A percentile compares a stretch with the other conserved stretches of the same genome.
phyloP scores from a whole-genome alignment of 2,797 vertebrate species.

The Mareca strepera region DNA sequence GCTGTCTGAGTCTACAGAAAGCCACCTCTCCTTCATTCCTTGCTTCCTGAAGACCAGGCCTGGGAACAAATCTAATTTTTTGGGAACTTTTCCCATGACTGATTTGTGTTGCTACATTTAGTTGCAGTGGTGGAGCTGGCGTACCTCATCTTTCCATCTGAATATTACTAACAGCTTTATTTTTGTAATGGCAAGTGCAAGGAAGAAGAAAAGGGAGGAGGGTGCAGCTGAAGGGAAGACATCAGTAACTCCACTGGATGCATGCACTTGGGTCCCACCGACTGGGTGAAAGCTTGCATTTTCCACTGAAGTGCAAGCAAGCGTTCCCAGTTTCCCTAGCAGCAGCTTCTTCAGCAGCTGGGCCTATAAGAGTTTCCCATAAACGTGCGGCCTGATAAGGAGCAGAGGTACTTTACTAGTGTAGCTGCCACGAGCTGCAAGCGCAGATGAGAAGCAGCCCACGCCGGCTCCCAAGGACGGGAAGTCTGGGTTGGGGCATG shows the following conservation, averaged over 20 bases:
- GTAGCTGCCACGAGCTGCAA: background rate
- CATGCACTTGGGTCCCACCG: accelerated
- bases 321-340: background rate
- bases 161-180: background rate
- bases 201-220: background rate
- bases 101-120: background rate
- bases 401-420: background rate
- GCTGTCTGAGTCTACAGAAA: background rate
- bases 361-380: background rate
- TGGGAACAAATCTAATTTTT: background rate
- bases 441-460: background rate
- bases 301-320: background rate
- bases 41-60: background rate
- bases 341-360: background rate
- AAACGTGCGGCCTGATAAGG: background rate
- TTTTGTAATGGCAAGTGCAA: background rate
- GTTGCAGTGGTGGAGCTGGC: background rate
- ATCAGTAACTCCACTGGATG: background rate
- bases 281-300: background rate
- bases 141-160: background rate
- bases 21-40: background rate
- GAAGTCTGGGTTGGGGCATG: background rate
- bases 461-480: accelerated
- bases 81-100: background rate
- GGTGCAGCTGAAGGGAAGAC: background rate